A percentile compares a stretch with the other conserved stretches of the same genome.
Conservation (phyloP, 37 sponge, comb jelly and placozoan genomes). For the Cladorhizidae sp. region DNA sequence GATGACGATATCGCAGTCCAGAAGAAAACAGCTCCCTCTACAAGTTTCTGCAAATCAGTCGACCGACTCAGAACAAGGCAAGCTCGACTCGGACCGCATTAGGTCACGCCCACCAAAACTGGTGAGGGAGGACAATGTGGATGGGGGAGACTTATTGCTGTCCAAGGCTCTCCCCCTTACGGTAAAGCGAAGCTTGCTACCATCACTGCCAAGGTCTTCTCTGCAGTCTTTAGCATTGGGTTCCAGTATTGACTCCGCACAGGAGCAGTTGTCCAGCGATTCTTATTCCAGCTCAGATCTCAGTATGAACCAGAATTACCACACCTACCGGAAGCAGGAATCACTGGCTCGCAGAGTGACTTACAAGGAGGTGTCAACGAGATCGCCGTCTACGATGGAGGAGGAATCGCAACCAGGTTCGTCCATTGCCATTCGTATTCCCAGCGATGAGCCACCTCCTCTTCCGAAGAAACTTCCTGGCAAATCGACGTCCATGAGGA, state of each 20-base stretch:
- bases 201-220: not conserved
- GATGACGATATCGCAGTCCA: conserved; percentile 2
- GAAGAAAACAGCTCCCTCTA: conserved; percentile 31
- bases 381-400: not conserved
- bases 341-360: not conserved
- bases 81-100: not conserved
- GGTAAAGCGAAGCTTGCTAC: not conserved
- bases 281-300: conserved; percentile 6
- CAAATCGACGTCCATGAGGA: not conserved
- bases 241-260: conserved; percentile 17
- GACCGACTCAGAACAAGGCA: not conserved
- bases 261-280: not conserved
- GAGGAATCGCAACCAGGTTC: too few species aligned
- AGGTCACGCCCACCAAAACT: not conserved
- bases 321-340: not conserved
- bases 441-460: not conserved
- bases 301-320: not conserved
- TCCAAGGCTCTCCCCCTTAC: not conserved
- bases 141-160: too few species aligned
- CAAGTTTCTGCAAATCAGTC: not conserved
- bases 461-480: not conserved
- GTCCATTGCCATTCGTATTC: too few species aligned
- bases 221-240: not conserved
- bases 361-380: not conserved
- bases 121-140: not conserved